phyloP scores from a whole-genome alignment of 2,888 invertebrate species.

The Drosophila setosimentum region DNA sequence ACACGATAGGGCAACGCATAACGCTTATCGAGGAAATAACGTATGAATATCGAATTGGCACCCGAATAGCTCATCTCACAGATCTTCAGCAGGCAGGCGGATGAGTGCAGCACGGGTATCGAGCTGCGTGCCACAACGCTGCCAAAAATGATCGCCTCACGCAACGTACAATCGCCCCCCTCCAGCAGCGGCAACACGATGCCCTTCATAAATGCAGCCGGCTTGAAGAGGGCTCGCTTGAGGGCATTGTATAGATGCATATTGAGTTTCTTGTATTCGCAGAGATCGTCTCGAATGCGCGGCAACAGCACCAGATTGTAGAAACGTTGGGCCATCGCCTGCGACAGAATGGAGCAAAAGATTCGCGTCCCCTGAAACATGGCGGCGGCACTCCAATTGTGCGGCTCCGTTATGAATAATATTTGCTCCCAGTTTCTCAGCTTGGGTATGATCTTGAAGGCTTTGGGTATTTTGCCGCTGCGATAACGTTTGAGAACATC shows the following conservation, averaged over 20 bases:
- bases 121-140: constrained; percentile 96
- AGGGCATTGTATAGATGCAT: constrained; percentile 98
- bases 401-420: constrained; percentile 94
- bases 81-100: constrained; percentile 97
- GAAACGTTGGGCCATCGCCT: constrained; percentile 98
- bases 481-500: constrained; percentile 95
- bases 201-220: constrained; percentile 99
- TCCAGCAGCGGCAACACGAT: constrained; percentile 90
- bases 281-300: constrained; percentile 96
- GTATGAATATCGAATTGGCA: constrained; percentile 96
- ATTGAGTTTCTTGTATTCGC: constrained; percentile 97
- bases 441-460: constrained; percentile 98
- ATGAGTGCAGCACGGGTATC: constrained; percentile 97
- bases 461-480: constrained; percentile 98
- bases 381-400: constrained; percentile 98
- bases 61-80: constrained; percentile 99
- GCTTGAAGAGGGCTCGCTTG: constrained; percentile 97
- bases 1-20: constrained; percentile 98
- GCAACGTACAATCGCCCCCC: constrained; percentile 96
- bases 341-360: constrained; percentile 98
- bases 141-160: constrained; percentile 98
- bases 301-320: constrained; percentile 97
- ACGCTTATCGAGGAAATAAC: constrained; percentile 98
- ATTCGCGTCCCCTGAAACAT: constrained; percentile 95
- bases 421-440: constrained; percentile 98